Percentiles rank a stretch among this genome's conserved stretches.
Conservation (phyloP, 2,797 vertebrate species). For the Hippopotamyrus pictus region DNA sequence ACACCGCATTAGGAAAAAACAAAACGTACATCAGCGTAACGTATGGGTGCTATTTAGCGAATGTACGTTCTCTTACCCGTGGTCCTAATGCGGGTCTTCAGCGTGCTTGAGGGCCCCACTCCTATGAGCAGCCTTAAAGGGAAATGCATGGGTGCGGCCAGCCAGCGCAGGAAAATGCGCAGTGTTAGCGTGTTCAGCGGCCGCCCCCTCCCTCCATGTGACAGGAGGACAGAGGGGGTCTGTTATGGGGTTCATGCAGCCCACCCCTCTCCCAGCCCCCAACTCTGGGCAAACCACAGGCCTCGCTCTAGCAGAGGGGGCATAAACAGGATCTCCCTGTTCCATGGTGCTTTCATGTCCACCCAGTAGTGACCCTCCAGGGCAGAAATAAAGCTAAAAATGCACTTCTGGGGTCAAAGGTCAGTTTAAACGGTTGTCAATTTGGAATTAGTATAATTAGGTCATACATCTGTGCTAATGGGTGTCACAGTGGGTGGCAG, state of each 20-base stretch:
- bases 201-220: neutral
- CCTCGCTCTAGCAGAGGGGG: neutral
- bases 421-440: neutral
- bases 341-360: neutral
- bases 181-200: neutral
- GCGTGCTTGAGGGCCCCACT: neutral
- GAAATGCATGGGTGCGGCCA: neutral
- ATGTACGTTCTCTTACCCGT: neutral
- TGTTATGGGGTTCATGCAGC: slow-evolving; percentile 7
- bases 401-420: neutral
- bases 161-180: neutral
- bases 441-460: neutral
- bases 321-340: neutral
- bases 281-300: neutral
- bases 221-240: slow-evolving; percentile 1
- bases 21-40: neutral
- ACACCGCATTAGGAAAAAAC: neutral
- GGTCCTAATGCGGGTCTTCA: neutral
- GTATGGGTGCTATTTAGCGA: neutral
- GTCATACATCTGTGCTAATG: neutral
- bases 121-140: neutral
- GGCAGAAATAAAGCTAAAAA: neutral
- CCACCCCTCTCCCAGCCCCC: neutral
- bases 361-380: neutral
- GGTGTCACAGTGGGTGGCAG: neutral